Evolutionary conservation across 2,888 invertebrate species (phyloP).

Genomic region (Hirtodrosophila trivittata): DNA sequence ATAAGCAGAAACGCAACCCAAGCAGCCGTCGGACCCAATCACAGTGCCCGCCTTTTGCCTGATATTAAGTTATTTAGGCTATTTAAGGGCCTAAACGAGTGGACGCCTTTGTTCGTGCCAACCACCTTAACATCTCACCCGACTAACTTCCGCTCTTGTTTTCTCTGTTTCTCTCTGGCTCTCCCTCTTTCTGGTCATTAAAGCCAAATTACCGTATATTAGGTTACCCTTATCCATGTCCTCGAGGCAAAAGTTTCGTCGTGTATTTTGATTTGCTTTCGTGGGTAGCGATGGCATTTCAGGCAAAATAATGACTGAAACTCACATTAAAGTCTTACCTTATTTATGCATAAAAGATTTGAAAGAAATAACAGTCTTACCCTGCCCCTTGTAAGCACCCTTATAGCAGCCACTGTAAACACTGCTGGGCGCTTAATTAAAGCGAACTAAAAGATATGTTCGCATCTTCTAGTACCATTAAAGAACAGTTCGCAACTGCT

Average conservation of each 20-base stretch:
- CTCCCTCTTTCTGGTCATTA: slow-evolving; percentile 55
- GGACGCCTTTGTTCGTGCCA: slow-evolving; percentile 38
- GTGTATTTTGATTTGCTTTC: slow-evolving; percentile 21
- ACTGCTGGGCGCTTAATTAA: slow-evolving; percentile 14
- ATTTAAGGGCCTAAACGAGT: slow-evolving; percentile 64
- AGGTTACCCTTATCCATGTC: slow-evolving; percentile 44
- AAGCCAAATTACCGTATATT: slow-evolving; percentile 70
- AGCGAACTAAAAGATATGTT: slow-evolving; percentile 4
- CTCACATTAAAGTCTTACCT: slow-evolving; percentile 17
- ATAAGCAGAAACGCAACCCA: slow-evolving; percentile 48
- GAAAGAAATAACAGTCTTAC: too few species aligned
- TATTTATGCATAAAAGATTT: not conserved
- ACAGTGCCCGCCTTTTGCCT: slow-evolving; percentile 34
- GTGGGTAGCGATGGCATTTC: not conserved
- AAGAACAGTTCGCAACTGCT: slow-evolving; percentile 19
- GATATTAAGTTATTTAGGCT: slow-evolving; percentile 79
- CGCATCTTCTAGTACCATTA: too few species aligned
- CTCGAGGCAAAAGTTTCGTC: slow-evolving; percentile 19
- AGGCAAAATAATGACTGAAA: slow-evolving; percentile 9
- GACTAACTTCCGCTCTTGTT: too few species aligned
- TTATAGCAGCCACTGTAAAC: not conserved
- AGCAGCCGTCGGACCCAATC: slow-evolving; percentile 21
- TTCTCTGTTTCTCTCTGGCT: not conserved
- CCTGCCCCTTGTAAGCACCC: not conserved
- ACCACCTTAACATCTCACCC: too few species aligned